Evolutionary conservation across 2,797 vertebrate species (phyloP).

Genomic region (Crypturellus tataupa): DNA sequence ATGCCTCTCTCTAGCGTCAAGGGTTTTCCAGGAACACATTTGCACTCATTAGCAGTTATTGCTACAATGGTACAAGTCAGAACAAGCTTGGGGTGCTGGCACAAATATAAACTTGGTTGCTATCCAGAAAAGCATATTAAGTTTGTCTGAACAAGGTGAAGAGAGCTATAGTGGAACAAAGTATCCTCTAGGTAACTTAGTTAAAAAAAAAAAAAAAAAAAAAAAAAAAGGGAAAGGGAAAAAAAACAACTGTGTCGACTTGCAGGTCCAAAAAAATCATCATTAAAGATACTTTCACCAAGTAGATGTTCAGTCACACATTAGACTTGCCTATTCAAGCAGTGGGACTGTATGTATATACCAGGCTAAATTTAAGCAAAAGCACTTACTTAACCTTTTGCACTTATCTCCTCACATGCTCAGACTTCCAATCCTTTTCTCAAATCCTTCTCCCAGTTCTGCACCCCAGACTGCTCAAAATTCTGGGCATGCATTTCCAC

Average conservation of each 20-base stretch:
- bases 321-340: conserved; percentile 15
- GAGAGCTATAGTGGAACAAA: conserved; percentile 18
- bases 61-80: conserved; percentile 50
- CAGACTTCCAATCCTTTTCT: background rate
- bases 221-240: background rate
- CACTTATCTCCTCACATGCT: background rate
- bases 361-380: background rate
- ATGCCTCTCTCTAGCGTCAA: conserved; percentile 17
- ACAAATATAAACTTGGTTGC: conserved; percentile 12
- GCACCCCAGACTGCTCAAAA: background rate
- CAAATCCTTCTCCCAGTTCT: background rate
- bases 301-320: background rate
- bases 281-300: background rate
- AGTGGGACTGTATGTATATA: background rate
- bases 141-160: conserved; percentile 24
- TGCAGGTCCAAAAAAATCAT: background rate
- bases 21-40: conserved; percentile 71
- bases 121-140: conserved; percentile 43
- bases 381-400: background rate
- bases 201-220: background rate
- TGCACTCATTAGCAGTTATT: conserved; percentile 64
- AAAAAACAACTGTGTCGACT: conserved; percentile 16
- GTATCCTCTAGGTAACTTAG: conserved; percentile 8
- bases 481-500: background rate
- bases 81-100: conserved; percentile 61